Evolutionary conservation across 2,797 vertebrate genomes (phyloP), one percentile per base, ranked within the genome.

Genomic region (Micropoecilia bifurca): DNA sequence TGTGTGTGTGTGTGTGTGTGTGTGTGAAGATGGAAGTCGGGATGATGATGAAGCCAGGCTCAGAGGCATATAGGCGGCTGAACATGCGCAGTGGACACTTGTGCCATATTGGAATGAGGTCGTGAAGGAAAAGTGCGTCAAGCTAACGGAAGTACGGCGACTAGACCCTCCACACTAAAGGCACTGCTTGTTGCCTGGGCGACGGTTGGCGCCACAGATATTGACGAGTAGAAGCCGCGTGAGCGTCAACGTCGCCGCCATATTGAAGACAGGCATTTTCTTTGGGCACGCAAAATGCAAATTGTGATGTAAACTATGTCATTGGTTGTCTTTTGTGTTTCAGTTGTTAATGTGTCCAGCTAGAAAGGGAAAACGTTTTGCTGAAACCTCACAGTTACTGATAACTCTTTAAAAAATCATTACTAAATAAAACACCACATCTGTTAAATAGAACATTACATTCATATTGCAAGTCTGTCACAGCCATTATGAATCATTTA

Each of bases 101-200:
- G 97, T 97, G 97, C 97, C 97, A 98, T 98, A 98, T 98, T 98
- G 97, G 97, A 98, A 97, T 96, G 97, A 97, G 97, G 96, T 97
- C 96, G 97, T 96, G 96, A 84, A 93, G 86, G 87, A 93, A 86
- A 90, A 86, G 2, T 61, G 85, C 85, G 78, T 92, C 79, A 94
- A 93, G 91, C 9, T 76, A 0, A 74, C 76, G 89, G 93, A 94
- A 92, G 76, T 71, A 0, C 0, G 1, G 41, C 10, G 48, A n/a
- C 28, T 71, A 22, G 14, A 9, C 28, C 78, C 53, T 41, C 55
- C 0, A 76, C 80, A 30, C 0, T 0, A 79, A 90, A 85, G 66
- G 66, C n/a, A 25, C 16, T 7, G 3, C 48, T 1, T 5, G 76
- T 79, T 76, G 30, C 73, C 33, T 0, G 0, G 39, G 0, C 36